Evolutionary conservation across 2,113 vertebrate species (phyloP).

Genomic region (Phainopepla nitens): DNA sequence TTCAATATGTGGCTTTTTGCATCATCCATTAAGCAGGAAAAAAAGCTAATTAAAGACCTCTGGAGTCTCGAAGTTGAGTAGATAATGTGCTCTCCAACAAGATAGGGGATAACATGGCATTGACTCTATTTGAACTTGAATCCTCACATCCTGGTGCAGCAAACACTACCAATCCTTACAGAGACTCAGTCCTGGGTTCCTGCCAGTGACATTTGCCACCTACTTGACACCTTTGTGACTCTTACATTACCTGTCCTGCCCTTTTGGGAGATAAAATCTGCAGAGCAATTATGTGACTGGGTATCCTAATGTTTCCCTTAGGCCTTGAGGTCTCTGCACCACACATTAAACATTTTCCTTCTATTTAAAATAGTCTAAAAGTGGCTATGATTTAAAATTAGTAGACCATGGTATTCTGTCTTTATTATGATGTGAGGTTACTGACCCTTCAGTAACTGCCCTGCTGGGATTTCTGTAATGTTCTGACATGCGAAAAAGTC

Average conservation of each 20-base stretch:
- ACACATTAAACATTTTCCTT: background rate
- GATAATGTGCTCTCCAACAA: background rate
- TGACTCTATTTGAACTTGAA: background rate
- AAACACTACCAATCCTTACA: accelerated
- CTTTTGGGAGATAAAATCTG: background rate
- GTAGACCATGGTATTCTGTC: background rate
- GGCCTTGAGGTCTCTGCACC: background rate
- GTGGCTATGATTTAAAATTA: constrained; percentile 14
- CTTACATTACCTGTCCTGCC: background rate
- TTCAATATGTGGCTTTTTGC: background rate
- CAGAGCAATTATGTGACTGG: background rate
- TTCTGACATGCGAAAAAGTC: background rate
- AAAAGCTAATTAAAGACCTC: background rate
- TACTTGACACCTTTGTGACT: background rate
- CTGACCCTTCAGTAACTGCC: background rate
- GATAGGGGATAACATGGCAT: background rate
- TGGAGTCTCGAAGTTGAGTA: background rate
- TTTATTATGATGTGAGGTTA: background rate
- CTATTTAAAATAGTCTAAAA: background rate
- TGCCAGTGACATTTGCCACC: background rate
- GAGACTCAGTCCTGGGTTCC: background rate
- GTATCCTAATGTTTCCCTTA: background rate
- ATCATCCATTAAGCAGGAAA: background rate
- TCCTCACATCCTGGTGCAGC: background rate
- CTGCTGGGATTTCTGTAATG: constrained; percentile 28